phyloP scores from a whole-genome alignment of 2,888 invertebrate species.

The Cheilosia scutellata region DNA sequence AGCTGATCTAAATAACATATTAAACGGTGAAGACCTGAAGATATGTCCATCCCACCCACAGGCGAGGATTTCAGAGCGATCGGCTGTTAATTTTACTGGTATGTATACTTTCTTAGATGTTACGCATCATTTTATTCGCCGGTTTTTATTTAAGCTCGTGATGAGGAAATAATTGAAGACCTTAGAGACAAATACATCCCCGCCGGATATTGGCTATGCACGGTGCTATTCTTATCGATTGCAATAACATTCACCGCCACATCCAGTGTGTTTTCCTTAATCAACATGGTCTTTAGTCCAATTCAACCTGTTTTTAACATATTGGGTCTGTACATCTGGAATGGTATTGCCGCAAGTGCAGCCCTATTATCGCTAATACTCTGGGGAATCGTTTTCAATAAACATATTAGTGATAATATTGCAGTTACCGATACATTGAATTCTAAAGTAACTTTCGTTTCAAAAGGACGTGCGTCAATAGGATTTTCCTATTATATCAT shows the following conservation, averaged over 20 bases:
- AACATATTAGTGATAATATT: slow-evolving; percentile 81
- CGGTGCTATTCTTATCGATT: slow-evolving; percentile 85
- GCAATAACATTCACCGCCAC: slow-evolving; percentile 85
- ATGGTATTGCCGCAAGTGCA: slow-evolving; percentile 84
- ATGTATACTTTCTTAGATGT: not conserved
- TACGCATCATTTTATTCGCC: not conserved
- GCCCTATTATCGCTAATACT: slow-evolving; percentile 81
- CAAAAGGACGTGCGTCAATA: slow-evolving; percentile 81
- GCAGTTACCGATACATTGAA: slow-evolving; percentile 83
- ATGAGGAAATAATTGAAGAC: slow-evolving; percentile 4
- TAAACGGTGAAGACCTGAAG: slow-evolving; percentile 76
- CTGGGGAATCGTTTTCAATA: slow-evolving; percentile 83
- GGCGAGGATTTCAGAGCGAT: not conserved
- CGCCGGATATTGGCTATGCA: slow-evolving; percentile 85
- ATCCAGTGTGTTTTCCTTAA: slow-evolving; percentile 85
- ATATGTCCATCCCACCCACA: slow-evolving; percentile 47
- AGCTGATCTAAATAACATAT: slow-evolving; percentile 79
- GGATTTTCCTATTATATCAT: slow-evolving; percentile 85
- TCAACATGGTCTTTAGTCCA: slow-evolving; percentile 87
- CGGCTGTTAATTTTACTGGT: not conserved
- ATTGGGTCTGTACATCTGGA: slow-evolving; percentile 87
- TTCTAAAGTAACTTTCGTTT: slow-evolving; percentile 77
- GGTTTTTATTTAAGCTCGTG: slow-evolving; percentile 1
- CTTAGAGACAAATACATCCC: slow-evolving; percentile 72
- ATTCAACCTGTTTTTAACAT: slow-evolving; percentile 84